Percentiles rank a stretch among this genome's conserved stretches.
Conservation (phyloP, 2,797 vertebrate species). For the Hipposideros larvatus region DNA sequence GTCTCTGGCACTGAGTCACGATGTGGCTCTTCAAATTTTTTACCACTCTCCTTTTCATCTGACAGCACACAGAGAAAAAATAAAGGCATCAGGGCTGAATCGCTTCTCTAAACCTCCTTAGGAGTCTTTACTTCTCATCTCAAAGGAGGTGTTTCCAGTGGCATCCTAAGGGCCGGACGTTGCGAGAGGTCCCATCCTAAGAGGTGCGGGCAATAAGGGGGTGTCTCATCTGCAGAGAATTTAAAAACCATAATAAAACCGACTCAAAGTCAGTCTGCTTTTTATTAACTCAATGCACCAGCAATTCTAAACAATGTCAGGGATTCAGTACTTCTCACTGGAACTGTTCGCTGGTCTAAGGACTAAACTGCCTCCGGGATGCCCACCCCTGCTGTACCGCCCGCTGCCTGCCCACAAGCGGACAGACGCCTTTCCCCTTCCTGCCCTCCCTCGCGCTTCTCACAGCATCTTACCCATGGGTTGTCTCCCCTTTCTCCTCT, state of each 20-base stretch:
- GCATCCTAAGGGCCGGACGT: not conserved
- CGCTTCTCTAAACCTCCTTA: not conserved
- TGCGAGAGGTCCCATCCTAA: not conserved
- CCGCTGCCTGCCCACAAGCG: not conserved
- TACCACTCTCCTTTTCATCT: not conserved
- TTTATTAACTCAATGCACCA: not conserved
- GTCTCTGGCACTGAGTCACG: constrained; percentile 8
- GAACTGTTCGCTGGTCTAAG: not conserved
- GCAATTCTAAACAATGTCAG: not conserved
- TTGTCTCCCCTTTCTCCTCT: not conserved
- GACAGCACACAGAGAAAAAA: not conserved
- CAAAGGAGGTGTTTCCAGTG: not conserved
- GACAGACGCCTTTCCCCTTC: rapidly evolving
- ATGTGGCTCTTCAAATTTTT: not conserved
- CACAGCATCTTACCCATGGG: not conserved
- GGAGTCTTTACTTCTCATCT: not conserved
- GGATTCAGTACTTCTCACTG: not conserved
- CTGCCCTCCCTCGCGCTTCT: rapidly evolving
- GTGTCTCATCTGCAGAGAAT: not conserved
- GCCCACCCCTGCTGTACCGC: not conserved
- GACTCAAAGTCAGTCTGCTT: not conserved
- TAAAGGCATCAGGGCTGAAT: not conserved
- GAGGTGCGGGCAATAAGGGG: not conserved
- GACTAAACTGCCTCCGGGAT: not conserved
- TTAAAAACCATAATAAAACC: not conserved